Evolutionary conservation across 2,888 invertebrate genomes (phyloP).

Genomic region (Lepidochrysops patricia): DNA sequence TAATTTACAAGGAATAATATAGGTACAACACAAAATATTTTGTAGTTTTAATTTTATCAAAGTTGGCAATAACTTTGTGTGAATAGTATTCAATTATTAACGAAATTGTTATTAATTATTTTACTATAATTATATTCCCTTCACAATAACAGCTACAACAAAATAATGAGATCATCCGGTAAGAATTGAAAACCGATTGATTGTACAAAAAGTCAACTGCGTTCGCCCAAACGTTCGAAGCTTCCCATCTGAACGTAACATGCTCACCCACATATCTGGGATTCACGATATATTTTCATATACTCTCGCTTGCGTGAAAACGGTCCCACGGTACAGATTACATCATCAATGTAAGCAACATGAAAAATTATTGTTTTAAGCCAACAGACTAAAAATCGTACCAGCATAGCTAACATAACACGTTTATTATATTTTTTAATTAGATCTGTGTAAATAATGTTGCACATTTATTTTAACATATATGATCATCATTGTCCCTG

Average conservation of each 20-base stretch:
- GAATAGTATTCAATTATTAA: too few species aligned
- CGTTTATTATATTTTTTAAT: neutral
- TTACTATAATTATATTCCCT: too few species aligned
- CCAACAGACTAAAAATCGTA: constrained; percentile 33
- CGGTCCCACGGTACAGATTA: constrained; percentile 41
- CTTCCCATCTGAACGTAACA: neutral
- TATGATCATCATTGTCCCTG: too few species aligned
- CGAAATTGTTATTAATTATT: too few species aligned
- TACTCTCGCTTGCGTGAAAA: constrained; percentile 46
- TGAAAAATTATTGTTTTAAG: constrained; percentile 56
- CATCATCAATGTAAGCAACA: constrained; percentile 60
- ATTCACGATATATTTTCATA: constrained; percentile 31
- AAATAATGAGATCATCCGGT: too few species aligned
- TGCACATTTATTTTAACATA: neutral
- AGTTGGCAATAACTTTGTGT: too few species aligned
- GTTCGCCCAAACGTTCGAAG: neutral
- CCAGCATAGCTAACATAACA: neutral
- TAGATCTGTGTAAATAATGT: neutral
- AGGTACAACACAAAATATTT: too few species aligned
- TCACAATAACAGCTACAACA: too few species aligned
- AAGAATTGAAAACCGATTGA: too few species aligned
- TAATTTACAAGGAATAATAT: too few species aligned
- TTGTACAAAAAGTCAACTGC: too few species aligned
- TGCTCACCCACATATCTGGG: neutral
- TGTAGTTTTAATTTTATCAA: too few species aligned